These are phyloP conservation scores for Spisula subtruncata DNA, from an alignment of 2,888 invertebrate species.

Conservation along the genomic window DNA sequence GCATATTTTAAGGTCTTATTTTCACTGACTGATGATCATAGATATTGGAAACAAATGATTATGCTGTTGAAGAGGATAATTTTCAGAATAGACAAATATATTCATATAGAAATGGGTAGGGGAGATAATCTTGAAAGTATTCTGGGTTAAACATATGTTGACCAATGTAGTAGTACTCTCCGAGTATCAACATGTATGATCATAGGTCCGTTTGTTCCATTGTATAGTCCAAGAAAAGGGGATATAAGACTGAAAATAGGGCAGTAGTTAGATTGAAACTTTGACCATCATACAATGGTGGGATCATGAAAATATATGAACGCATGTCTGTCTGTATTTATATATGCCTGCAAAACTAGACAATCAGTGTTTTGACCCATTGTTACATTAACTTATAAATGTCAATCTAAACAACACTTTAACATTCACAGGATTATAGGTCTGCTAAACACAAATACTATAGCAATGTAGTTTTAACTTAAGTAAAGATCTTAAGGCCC, in stretches of 20 bases:
- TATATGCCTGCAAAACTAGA: not conserved
- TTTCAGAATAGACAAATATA: too few species aligned
- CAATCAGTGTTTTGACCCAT: not conserved
- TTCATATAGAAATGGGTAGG: too few species aligned
- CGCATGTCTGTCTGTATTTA: not conserved
- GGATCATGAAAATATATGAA: not conserved
- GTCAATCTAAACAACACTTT: not conserved
- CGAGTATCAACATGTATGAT: not conserved
- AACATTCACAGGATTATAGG: too few species aligned
- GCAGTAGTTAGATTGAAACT: slow-evolving; percentile 11
- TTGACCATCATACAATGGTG: not conserved
- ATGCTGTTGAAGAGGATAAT: too few species aligned
- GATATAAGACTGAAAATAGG: slow-evolving; percentile 6
- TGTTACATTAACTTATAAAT: not conserved
- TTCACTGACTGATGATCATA: too few species aligned
- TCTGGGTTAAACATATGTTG: too few species aligned
- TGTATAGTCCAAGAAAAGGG: not conserved
- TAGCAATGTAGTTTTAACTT: too few species aligned
- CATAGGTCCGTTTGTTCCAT: not conserved
- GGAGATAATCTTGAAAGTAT: too few species aligned
- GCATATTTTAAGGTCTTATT: too few species aligned
- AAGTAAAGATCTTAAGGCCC: too few species aligned
- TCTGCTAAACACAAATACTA: too few species aligned
- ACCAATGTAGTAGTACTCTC: not conserved
- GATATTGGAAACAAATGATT: too few species aligned